Base-by-base conservation (phyloP, 1,140 invertebrate genomes). In the Heliconius melpomene region DNA sequence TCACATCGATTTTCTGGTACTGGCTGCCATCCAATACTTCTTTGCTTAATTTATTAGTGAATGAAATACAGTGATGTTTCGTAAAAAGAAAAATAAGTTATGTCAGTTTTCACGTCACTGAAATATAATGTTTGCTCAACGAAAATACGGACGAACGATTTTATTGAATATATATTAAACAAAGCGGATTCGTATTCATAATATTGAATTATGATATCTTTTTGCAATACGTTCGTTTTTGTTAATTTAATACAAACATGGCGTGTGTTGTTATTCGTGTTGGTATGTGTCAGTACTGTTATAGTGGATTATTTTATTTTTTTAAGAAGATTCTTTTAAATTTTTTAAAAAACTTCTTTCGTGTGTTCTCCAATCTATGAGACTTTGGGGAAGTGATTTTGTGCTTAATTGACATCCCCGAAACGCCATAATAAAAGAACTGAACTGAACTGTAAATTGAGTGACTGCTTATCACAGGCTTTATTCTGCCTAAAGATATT, bases 1-100 rank as follows among this genome's bases (percentile, higher is more conserved):
- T 78, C 84, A 82, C 85, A 91, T 93, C 85, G 91, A 92, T 92
- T 92, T 88, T 83, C 83, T 81, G 77, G 77, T 86, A 81, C 86
- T 93, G 91, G 91, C 90, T 86, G 77, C 84, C 84, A 78, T 93
- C 91, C 91, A 93, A 89, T 89, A 86, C 88, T 91, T 85, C 86
- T 84, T 87, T 87, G 86, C 86, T 84, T 90, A 93, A 92, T 91
- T 90, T 90, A 93, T 93, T 93, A 89, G 86, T 84, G 86, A 90
- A 88, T 85, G 84, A 90, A 87, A 72, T 72, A 70, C 3, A 72
- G 18, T 74, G 38, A 74, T 77, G 77, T 88, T 86, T 78, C 78
- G 84, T 86, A 86, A 87, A 78, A 74, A 82, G 75, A 79, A 79
- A 81, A 83, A 70, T 79, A 83, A 77, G 57, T 77, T 70, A 66